Evolutionary conservation across 1,140 invertebrate species (phyloP).

Genomic region (Harlomillsia oculata): DNA sequence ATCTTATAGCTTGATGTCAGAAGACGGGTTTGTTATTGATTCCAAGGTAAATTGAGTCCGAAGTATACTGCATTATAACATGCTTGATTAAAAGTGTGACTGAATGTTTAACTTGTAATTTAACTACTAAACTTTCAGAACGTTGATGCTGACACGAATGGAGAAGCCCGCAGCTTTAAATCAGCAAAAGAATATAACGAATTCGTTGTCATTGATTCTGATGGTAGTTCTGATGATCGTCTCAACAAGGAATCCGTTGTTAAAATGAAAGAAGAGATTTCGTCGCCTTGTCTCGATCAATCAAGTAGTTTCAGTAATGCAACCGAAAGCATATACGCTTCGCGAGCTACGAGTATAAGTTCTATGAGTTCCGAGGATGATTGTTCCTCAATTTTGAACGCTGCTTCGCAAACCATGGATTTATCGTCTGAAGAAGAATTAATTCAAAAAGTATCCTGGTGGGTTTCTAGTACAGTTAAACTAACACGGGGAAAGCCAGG

Average conservation of each 20-base stretch:
- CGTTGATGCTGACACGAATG: neutral
- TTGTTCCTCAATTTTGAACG: neutral
- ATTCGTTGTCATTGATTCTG: constrained; percentile 6
- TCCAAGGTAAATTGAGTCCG: neutral
- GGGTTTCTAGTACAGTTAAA: constrained; percentile 6
- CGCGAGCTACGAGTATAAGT: constrained; percentile 1
- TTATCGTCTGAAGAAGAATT: constrained; percentile 2
- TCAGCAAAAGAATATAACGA: too few species aligned
- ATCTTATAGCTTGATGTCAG: constrained; percentile 29
- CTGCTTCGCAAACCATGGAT: neutral
- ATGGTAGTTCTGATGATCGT: constrained; percentile 15
- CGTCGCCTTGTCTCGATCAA: neutral
- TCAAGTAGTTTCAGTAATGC: neutral
- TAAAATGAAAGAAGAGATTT: neutral
- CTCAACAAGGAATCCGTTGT: neutral
- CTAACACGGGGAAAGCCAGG: constrained; percentile 23
- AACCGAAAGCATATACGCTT: neutral
- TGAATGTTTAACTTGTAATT: neutral
- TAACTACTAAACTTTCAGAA: neutral
- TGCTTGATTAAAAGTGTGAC: neutral
- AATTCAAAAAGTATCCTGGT: constrained; percentile 30
- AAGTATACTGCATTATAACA: neutral
- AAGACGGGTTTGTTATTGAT: constrained; percentile 26
- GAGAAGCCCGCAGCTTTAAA: neutral
- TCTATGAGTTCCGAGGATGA: constrained; percentile 31